phyloP scores from a whole-genome alignment of 1,140 invertebrate species.

The Tenebrio molitor region DNA sequence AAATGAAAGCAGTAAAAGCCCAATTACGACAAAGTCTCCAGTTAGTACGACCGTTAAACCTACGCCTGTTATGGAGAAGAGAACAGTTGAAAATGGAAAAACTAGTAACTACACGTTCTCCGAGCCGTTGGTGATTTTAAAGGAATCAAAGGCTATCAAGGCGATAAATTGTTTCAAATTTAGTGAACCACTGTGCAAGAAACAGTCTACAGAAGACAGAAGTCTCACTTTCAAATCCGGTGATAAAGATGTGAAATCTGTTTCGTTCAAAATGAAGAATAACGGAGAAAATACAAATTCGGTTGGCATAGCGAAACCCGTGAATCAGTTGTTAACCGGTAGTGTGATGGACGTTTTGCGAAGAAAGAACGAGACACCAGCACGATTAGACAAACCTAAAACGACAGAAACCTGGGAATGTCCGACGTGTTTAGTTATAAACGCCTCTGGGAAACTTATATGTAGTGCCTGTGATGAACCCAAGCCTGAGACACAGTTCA shows the following conservation, averaged over 20 bases:
- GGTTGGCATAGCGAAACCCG: constrained; percentile 33
- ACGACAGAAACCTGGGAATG: constrained; percentile 69
- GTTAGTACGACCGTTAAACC: constrained; percentile 48
- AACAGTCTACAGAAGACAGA: constrained; percentile 34
- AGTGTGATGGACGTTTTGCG: constrained; percentile 65
- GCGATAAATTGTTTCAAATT: constrained; percentile 71
- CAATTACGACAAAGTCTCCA: constrained; percentile 20
- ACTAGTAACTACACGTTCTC: constrained; percentile 60
- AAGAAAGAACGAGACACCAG: constrained; percentile 24
- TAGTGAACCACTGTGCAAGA: constrained; percentile 68
- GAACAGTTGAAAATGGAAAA: constrained; percentile 19
- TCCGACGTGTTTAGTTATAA: constrained; percentile 70
- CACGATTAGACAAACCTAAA: constrained; percentile 59
- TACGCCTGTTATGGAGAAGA: neutral
- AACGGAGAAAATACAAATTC: constrained; percentile 49
- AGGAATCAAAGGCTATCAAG: constrained; percentile 60
- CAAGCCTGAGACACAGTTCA: constrained; percentile 56
- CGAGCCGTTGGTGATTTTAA: constrained; percentile 60
- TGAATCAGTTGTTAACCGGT: constrained; percentile 49
- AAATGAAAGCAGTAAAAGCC: constrained; percentile 28
- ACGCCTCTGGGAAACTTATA: constrained; percentile 69
- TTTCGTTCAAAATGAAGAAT: constrained; percentile 47
- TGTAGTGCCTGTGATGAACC: constrained; percentile 69
- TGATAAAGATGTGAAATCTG: constrained; percentile 59
- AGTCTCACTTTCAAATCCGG: constrained; percentile 35